phyloP scores from a whole-genome alignment of 2,888 invertebrate genomes.

The Cantharis nigra region DNA sequence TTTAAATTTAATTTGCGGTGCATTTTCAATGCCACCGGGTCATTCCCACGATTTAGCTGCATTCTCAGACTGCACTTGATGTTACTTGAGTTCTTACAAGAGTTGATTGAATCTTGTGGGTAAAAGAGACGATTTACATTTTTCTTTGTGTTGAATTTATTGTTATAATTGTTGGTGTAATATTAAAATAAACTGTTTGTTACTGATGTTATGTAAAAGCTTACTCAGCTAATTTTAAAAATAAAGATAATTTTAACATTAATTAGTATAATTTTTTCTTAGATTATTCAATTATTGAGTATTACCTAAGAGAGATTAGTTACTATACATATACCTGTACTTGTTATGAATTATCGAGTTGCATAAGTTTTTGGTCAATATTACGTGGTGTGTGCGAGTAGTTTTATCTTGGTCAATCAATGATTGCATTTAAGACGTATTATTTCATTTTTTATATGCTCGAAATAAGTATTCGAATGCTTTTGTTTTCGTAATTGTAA shows the following conservation, averaged over 20 bases:
- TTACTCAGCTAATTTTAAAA: conserved; percentile 7
- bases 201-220: conserved; percentile 8
- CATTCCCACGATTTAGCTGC: conserved; percentile 42
- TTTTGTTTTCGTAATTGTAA: neutral
- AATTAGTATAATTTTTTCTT: conserved; percentile 9
- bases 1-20: conserved; percentile 14
- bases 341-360: neutral
- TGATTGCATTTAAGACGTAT: neutral
- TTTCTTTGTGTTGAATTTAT: neutral
- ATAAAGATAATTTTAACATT: conserved; percentile 3
- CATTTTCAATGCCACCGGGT: conserved; percentile 42
- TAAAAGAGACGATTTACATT: neutral
- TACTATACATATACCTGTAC: neutral
- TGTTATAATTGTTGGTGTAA: neutral
- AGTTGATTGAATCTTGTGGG: neutral
- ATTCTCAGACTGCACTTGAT: conserved; percentile 42
- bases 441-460: neutral
- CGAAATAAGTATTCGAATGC: neutral
- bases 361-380: neutral
- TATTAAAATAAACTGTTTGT: neutral
- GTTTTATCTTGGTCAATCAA: neutral
- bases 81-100: neutral
- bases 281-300: conserved; percentile 5
- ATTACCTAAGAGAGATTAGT: neutral
- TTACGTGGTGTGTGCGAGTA: neutral